Evolutionary conservation across 2,797 vertebrate genomes (phyloP).

Genomic region (Novumbra hubbsi): DNA sequence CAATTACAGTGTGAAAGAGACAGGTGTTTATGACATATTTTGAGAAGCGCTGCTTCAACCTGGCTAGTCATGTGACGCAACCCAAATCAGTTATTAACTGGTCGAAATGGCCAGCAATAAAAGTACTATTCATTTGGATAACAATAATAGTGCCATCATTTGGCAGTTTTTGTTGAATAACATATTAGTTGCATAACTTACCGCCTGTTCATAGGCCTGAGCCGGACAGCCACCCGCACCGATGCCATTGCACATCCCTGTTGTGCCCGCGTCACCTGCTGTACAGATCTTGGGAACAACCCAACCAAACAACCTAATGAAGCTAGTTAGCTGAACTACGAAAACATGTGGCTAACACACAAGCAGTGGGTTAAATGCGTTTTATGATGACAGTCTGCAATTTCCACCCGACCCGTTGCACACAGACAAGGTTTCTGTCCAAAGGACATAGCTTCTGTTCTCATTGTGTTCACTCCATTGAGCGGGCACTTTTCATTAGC

Average conservation of each 20-base stretch:
- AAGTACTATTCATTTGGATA: not conserved
- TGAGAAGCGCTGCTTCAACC: not conserved
- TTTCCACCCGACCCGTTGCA: not conserved
- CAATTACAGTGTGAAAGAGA: not conserved
- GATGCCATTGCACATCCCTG: conserved; percentile 85
- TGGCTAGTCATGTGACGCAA: not conserved
- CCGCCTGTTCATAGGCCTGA: conserved; percentile 93
- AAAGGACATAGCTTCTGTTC: not conserved
- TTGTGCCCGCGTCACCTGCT: conserved; percentile 9
- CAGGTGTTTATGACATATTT: not conserved
- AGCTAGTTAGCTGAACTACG: too few species aligned
- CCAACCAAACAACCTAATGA: not conserved
- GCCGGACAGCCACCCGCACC: conserved; percentile 92
- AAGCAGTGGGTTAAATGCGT: not conserved
- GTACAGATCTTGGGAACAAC: not conserved
- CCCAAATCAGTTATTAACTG: not conserved
- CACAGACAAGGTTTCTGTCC: not conserved
- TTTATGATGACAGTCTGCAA: not conserved
- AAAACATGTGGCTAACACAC: not conserved
- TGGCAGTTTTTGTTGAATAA: not conserved
- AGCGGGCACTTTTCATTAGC: not conserved
- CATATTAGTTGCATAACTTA: conserved; percentile 63
- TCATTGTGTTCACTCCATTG: too few species aligned
- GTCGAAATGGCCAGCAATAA: not conserved
- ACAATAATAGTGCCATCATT: not conserved